Base-by-base conservation (phyloP, 1,140 invertebrate genomes). In the Neelides sp. region DNA sequence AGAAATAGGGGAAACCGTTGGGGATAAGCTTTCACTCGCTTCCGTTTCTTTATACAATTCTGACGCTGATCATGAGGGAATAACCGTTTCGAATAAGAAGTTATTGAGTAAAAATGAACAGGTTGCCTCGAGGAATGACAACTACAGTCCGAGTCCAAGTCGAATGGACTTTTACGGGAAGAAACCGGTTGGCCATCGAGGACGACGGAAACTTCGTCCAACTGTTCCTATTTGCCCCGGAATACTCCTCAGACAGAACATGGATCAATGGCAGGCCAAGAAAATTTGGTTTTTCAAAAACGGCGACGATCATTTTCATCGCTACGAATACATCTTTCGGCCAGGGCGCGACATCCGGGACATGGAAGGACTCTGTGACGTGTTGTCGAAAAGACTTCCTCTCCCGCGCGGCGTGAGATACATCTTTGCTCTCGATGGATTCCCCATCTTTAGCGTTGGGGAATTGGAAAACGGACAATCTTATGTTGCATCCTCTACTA, bases 201-300 rank as follows among this genome's bases (percentile, higher is more conserved):
- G 5, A 37, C 17, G 10, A 39, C 20, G 24, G 19, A 1, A 51
- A 35, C 26, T 20, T 52, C 30, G 30, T 8, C 8, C 30, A 34
- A 34, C 8, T 34, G 15, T 34, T 10, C 30, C 19, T 17, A 13
- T 22, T 34, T n/a, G n/a, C 4, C 58, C 58, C 10, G 52, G 54
- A 43, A 26, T 61, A 3, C 40, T 54, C 19, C 17, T 27, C 12
- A 32, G 58, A 43, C 52, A 55, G 12, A 61, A 61, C 40, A 57
- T 57, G 58, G 46, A 57, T 35, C 86, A 85, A 62, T 90, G 85
- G 84, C 77, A 83, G 55, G 86, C 86, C 0, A 73, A 61, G 44
- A 70, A 87, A 20, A 83, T 94, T 30, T 81, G 83, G 1, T 93
- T 95, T 68, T 95, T 85, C 68, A 80, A 84, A 63, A 96, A 94